Percentiles rank a stretch among this genome's conserved stretches.
Evolutionary conservation across 2,888 invertebrate genomes (phyloP).

Genomic region (Tholera decimalis): DNA sequence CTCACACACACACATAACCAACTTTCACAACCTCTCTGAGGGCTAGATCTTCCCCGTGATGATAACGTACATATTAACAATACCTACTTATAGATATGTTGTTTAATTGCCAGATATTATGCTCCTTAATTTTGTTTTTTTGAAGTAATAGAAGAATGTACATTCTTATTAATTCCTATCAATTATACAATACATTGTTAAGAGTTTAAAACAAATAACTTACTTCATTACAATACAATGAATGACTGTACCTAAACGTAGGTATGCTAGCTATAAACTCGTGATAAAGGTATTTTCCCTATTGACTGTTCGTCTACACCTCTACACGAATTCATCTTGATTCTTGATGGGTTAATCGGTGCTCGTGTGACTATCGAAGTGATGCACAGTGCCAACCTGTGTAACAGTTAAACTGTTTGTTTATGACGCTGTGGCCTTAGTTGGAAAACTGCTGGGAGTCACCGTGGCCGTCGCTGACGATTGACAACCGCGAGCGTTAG

Average conservation of each 20-base stretch:
- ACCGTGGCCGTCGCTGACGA: conserved; percentile 19
- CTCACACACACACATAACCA: too few relatives aligned
- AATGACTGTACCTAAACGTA: neutral
- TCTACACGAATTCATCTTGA: conserved; percentile 31
- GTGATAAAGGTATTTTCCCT: conserved; percentile 36
- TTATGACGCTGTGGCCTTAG: conserved; percentile 30
- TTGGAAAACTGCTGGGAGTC: conserved; percentile 47
- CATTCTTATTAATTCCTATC: neutral
- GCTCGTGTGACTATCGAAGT: neutral
- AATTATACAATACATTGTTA: too few relatives aligned
- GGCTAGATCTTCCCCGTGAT: too few relatives aligned
- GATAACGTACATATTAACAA: too few relatives aligned
- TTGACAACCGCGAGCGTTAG: conserved; percentile 64
- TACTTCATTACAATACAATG: neutral
- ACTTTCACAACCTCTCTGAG: too few relatives aligned
- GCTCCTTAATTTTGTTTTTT: neutral
- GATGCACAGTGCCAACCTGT: conserved; percentile 2
- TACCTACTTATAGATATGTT: neutral
- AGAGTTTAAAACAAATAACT: neutral
- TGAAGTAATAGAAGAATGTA: too few relatives aligned
- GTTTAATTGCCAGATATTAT: neutral
- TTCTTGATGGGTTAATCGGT: conserved; percentile 21
- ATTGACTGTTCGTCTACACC: conserved; percentile 11
- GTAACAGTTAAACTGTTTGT: conserved; percentile 18
- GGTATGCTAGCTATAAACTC: conserved; percentile 15